Percentiles rank a stretch among this genome's conserved stretches.
These are phyloP conservation scores for Drosophila falleni DNA, from an alignment of 2,888 invertebrate genomes.

Conservation along the genomic window DNA sequence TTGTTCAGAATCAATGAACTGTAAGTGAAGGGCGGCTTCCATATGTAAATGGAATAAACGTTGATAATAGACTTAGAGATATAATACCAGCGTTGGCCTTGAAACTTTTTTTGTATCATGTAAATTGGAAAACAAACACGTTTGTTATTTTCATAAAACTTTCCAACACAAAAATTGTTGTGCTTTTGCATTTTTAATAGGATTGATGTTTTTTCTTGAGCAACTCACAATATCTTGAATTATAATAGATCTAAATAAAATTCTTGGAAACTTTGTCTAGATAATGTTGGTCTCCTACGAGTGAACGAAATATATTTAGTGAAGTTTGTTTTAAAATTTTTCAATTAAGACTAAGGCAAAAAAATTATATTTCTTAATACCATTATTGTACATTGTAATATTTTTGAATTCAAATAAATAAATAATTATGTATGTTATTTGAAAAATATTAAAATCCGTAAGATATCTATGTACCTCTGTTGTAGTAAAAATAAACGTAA, in stretches of 20 bases:
- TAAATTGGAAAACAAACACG: slow-evolving; percentile 56
- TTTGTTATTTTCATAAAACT: slow-evolving; percentile 58
- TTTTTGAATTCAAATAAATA: too few relatives aligned
- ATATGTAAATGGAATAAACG: slow-evolving; percentile 34
- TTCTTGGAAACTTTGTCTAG: neutral
- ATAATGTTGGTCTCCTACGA: too few relatives aligned
- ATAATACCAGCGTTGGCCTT: slow-evolving; percentile 47
- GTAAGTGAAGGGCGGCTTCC: slow-evolving; percentile 41
- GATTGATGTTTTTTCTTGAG: slow-evolving; percentile 18
- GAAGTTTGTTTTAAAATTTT: too few relatives aligned
- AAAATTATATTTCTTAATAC: too few relatives aligned
- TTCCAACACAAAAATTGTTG: slow-evolving; percentile 39
- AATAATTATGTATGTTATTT: too few relatives aligned
- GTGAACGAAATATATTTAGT: too few relatives aligned
- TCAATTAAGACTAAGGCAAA: too few relatives aligned
- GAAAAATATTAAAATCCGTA: too few relatives aligned
- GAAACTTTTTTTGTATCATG: slow-evolving; percentile 49
- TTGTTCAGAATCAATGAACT: slow-evolving; percentile 63
- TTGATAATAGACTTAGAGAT: slow-evolving; percentile 51
- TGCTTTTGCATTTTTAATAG: slow-evolving; percentile 23
- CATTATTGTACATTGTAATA: too few relatives aligned
- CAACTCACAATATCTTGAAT: neutral
- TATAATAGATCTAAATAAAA: slow-evolving; percentile 3
- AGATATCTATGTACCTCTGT: neutral
- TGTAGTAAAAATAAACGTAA: slow-evolving; percentile 12